Evolutionary conservation across 2,888 invertebrate species (phyloP).

Genomic region (Ceriagrion tenellum): DNA sequence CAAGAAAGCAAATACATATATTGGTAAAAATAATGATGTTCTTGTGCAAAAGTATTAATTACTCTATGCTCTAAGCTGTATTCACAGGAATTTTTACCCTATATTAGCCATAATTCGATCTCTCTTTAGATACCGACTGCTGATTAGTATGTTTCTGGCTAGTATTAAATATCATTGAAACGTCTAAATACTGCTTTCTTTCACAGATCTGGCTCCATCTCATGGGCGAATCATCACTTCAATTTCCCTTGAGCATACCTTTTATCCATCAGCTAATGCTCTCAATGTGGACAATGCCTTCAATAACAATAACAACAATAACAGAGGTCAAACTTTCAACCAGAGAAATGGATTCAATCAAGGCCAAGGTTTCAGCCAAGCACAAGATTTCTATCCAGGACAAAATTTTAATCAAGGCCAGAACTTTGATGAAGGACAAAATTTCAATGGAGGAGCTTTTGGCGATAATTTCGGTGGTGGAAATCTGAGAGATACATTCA

Average conservation of each 20-base stretch:
- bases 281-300: neutral
- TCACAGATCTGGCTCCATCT: neutral
- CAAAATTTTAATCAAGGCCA: neutral
- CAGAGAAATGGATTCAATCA: neutral
- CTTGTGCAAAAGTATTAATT: too few relatives aligned
- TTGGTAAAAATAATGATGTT: too few relatives aligned
- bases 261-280: conserved; percentile 53
- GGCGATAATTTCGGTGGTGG: neutral
- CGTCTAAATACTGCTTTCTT: neutral
- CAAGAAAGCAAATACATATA: too few relatives aligned
- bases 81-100: too few relatives aligned
- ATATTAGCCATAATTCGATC: too few relatives aligned
- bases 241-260: conserved; percentile 44
- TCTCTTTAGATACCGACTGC: too few relatives aligned
- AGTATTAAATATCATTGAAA: too few relatives aligned
- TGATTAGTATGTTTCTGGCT: too few relatives aligned
- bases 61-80: too few relatives aligned
- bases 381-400: neutral
- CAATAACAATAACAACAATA: neutral
- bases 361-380: neutral
- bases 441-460: neutral
- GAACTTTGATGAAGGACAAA: neutral
- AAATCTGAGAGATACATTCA: neutral
- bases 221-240: conserved; percentile 38
- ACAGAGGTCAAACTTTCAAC: neutral